Evolutionary conservation across 2,113 vertebrate genomes (phyloP), one percentile per base, ranked within the genome.

Genomic region (Fregetta grallaria): DNA sequence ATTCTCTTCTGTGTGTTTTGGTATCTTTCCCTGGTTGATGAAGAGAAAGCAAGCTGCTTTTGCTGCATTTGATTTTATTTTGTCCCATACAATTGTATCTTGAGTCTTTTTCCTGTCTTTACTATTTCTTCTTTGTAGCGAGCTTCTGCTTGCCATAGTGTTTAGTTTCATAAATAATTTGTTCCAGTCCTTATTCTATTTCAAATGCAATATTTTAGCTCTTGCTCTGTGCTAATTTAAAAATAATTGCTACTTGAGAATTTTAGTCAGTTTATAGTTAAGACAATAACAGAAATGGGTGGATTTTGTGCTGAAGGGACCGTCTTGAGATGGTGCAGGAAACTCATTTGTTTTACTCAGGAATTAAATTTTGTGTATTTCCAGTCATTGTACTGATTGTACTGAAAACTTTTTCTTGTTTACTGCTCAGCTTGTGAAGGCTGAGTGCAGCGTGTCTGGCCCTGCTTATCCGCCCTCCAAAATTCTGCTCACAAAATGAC

Each of bases 381-480:
- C 49, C 47, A 78, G 18, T 53, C 27, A 17, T 72, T 42, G 29
- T 84, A 66, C 63, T 61, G 30, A 40, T 44, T 42, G 55, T 67
- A 58, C 65, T 22, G 11, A 55, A 58, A 74, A 18, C 14, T 74
- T 67, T 91, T 81, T 52, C 68, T 81, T 65, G 65, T 88, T 88
- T 89, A 80, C 65, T 71, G 56, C 88, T 96, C 68, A n/a, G 68
- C 79, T 91, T 36, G n/a, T 76, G 90, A 90, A 88, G 74, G 78
- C 71, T 72, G 38, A 7, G 13, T 76, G 47, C 72, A 77, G 59
- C 26, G 8, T 71, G 62, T 83, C 85, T 71, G 90, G 34, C 71
- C 21, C 25, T 83, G 71, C 63, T 83, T 94, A 58, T 75, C 50
- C n/a, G 84, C 7, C 23, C 53, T 92, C 77, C 85, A 75, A 78